phyloP scores from a whole-genome alignment of 2,797 vertebrate species.

The Gymnodraco acuticeps region DNA sequence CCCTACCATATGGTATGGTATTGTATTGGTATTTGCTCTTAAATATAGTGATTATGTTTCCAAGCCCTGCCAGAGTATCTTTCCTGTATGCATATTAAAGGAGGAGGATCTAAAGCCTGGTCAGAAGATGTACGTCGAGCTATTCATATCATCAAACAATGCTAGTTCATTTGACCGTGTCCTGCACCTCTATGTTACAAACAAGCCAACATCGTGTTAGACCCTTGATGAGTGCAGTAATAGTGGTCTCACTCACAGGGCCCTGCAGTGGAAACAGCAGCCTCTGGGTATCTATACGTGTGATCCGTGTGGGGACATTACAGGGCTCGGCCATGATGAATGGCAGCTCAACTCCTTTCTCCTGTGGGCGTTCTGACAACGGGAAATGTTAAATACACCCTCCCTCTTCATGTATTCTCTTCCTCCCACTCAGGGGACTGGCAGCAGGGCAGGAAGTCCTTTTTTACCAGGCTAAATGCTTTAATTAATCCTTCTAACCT shows the following conservation, averaged over 20 bases:
- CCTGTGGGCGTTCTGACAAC: slow-evolving; percentile 53
- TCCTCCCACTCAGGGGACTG: slow-evolving; percentile 51
- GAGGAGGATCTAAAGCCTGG: slow-evolving; percentile 6
- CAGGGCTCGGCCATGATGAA: slow-evolving; percentile 58
- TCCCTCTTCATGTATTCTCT: slow-evolving; percentile 51
- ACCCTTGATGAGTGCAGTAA: slow-evolving; percentile 43
- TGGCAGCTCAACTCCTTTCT: slow-evolving; percentile 44
- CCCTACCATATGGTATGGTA: no score
- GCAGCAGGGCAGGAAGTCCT: slow-evolving; percentile 68
- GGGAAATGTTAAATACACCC: slow-evolving; percentile 65
- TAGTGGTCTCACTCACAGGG: slow-evolving; percentile 3
- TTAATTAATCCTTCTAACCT: slow-evolving; percentile 76
- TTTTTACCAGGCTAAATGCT: slow-evolving; percentile 73
- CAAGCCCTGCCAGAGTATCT: no score
- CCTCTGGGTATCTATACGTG: slow-evolving; percentile 53
- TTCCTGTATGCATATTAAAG: no score
- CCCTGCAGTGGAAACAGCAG: slow-evolving; percentile 65
- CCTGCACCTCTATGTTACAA: slow-evolving; percentile 11
- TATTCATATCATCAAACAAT: background rate
- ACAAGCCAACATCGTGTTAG: slow-evolving; percentile 25
- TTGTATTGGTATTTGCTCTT: no score
- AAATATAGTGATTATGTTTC: no score
- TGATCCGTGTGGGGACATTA: slow-evolving; percentile 74
- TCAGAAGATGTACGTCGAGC: background rate
- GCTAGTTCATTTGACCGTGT: background rate